phyloP scores from a whole-genome alignment of 2,113 vertebrate species.

The Phylloscopus trochilus region DNA sequence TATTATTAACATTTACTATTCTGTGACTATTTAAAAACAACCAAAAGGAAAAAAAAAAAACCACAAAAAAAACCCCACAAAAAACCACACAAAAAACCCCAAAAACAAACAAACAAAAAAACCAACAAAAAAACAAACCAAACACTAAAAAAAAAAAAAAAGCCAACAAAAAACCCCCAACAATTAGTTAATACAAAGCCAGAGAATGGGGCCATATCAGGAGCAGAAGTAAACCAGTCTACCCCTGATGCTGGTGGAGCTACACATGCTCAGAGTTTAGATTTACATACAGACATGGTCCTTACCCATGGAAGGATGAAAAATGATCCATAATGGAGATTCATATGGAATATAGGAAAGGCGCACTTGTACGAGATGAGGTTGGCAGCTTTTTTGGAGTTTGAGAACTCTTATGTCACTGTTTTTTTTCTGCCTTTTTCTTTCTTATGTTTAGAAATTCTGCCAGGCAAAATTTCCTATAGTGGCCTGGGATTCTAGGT shows the following conservation, averaged over 20 bases:
- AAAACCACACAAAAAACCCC: neutral
- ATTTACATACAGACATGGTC: neutral
- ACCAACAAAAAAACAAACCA: no score
- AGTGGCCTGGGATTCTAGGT: neutral
- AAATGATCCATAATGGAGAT: neutral
- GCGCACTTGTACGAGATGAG: fast-evolving
- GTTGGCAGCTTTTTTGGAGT: neutral
- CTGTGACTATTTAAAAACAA: neutral
- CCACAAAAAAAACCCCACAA: neutral
- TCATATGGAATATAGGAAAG: neutral
- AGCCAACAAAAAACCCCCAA: neutral
- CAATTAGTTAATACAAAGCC: neutral
- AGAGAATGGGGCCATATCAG: neutral
- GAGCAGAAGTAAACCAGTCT: neutral
- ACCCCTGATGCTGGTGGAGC: neutral
- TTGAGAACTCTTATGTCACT: neutral
- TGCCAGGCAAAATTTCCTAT: neutral
- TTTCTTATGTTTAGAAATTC: neutral
- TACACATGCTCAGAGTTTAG: neutral
- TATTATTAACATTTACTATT: slow-evolving; percentile 24
- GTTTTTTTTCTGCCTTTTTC: neutral
- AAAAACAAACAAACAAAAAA: neutral
- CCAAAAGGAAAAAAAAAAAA: neutral
- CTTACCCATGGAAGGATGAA: neutral
- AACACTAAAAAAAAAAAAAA: neutral